Percentiles rank a stretch among this genome's conserved stretches.
Conservation (phyloP, 2,113 vertebrate genomes). For the Mesembrinibis cayennensis region DNA sequence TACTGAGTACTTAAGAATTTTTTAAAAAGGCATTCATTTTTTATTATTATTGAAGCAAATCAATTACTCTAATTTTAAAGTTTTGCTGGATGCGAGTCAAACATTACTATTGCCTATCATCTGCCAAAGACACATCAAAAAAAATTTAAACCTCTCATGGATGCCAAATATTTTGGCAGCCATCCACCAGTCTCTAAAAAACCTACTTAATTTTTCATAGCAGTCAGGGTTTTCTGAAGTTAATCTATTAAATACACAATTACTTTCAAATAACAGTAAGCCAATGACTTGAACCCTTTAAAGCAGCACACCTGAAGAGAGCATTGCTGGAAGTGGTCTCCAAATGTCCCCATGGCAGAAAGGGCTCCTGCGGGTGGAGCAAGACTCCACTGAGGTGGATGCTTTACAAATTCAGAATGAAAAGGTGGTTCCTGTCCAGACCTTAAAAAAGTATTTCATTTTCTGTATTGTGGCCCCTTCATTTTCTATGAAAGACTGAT, state of each 20-base stretch:
- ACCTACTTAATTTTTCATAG: not conserved
- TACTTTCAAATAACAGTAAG: constrained; percentile 27
- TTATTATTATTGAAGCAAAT: constrained; percentile 21
- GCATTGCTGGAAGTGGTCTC: not conserved
- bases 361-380: not conserved
- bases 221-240: not conserved
- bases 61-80: constrained; percentile 44
- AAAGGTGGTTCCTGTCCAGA: not conserved
- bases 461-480: not conserved
- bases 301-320: not conserved
- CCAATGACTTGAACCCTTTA: not conserved
- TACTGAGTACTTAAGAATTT: not conserved
- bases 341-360: not conserved
- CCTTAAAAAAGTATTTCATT: not conserved
- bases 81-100: not conserved
- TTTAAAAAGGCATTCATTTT: not conserved
- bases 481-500: not conserved
- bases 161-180: constrained; percentile 45
- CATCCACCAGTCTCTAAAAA: not conserved
- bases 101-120: not conserved
- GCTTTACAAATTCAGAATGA: not conserved
- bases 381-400: not conserved
- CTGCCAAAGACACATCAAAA: constrained; percentile 28
- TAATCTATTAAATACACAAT: constrained; percentile 21
- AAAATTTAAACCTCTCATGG: not conserved